phyloP scores from a whole-genome alignment of 2,113 vertebrate genomes.

The Centrocercus urophasianus region DNA sequence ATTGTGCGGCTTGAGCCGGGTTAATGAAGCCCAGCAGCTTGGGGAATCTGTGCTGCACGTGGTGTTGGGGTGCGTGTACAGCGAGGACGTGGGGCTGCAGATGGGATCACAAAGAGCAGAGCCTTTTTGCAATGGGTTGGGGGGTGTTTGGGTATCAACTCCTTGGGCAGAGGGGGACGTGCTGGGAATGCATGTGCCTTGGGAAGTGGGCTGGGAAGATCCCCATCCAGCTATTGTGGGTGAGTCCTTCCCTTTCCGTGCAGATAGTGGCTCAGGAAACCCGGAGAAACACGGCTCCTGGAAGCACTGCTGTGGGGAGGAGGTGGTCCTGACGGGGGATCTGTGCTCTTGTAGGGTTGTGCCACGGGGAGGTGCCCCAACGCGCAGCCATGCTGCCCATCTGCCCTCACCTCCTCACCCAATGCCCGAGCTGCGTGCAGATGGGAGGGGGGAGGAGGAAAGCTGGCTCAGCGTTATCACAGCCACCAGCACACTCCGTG shows the following conservation, averaged over 20 bases:
- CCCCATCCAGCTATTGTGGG: background rate
- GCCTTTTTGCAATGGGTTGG: background rate
- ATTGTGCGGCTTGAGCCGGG: background rate
- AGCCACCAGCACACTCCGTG: accelerated
- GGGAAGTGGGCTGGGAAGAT: background rate
- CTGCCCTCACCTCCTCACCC: background rate
- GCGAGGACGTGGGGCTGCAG: background rate
- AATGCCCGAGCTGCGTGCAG: background rate
- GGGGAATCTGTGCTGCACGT: accelerated
- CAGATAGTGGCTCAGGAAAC: accelerated
- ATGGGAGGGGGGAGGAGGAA: background rate
- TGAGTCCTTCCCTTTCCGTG: background rate
- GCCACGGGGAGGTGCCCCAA: background rate
- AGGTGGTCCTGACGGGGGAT: background rate
- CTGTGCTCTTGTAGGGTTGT: background rate
- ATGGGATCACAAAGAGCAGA: background rate
- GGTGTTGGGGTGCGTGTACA: background rate
- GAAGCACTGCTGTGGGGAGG: background rate
- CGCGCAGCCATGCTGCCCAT: accelerated
- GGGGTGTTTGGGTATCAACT: background rate
- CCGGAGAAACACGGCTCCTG: accelerated
- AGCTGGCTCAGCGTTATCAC: background rate
- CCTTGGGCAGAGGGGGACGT: accelerated
- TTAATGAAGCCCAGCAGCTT: background rate
- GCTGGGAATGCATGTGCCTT: background rate